These are phyloP conservation scores for Agapostemon virescens DNA, from an alignment of 2,888 invertebrate species.

Conservation along the genomic window DNA sequence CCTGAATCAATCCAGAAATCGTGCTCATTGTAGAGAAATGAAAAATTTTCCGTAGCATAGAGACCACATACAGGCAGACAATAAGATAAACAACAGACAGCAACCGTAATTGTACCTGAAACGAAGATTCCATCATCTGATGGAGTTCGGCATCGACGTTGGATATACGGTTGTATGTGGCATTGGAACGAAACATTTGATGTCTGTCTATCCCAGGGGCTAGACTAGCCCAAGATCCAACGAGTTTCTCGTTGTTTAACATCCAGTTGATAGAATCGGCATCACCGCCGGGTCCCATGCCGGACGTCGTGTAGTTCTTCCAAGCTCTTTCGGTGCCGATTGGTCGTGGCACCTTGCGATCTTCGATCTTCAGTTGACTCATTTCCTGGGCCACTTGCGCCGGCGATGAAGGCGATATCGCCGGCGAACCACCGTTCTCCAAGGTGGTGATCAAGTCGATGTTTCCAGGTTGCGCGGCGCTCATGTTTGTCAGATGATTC, in stretches of 20 bases:
- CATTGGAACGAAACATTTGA: slow-evolving; percentile 76
- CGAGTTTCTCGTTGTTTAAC: slow-evolving; percentile 79
- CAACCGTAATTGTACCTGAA: slow-evolving; percentile 76
- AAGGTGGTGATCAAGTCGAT: slow-evolving; percentile 78
- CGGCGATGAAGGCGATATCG: slow-evolving; percentile 81
- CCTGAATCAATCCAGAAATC: slow-evolving; percentile 58
- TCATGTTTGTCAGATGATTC: slow-evolving; percentile 74
- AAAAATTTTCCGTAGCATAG: neutral
- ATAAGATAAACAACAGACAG: neutral
- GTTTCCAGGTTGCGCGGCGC: slow-evolving; percentile 68
- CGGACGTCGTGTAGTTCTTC: slow-evolving; percentile 81
- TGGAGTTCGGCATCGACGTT: slow-evolving; percentile 80
- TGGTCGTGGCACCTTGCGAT: slow-evolving; percentile 86
- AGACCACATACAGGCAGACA: neutral
- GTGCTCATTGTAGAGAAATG: neutral
- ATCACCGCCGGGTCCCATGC: slow-evolving; percentile 76
- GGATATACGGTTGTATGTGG: slow-evolving; percentile 75
- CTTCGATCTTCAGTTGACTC: slow-evolving; percentile 79
- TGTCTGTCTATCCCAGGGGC: slow-evolving; percentile 77
- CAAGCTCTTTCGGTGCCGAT: slow-evolving; percentile 92
- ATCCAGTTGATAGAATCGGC: slow-evolving; percentile 81
- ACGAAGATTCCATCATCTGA: slow-evolving; percentile 81
- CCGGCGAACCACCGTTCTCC: slow-evolving; percentile 80
- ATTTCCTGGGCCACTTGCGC: slow-evolving; percentile 78
- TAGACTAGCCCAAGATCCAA: slow-evolving; percentile 77